Evolutionary conservation across 2,113 vertebrate species (phyloP).

Genomic region (Pterophyllum scalare): DNA sequence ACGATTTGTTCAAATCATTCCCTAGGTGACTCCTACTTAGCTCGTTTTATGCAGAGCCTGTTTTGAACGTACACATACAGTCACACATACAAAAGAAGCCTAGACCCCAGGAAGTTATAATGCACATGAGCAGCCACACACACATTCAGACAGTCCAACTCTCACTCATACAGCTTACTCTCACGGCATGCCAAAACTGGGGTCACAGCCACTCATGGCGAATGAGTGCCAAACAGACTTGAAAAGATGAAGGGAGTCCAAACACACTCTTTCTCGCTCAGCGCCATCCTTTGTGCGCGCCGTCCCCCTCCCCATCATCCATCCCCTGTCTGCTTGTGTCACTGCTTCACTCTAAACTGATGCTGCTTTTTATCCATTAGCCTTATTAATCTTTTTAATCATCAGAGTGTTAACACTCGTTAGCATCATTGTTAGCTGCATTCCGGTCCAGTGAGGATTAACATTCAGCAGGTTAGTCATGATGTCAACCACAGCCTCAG

Average conservation of each 20-base stretch:
- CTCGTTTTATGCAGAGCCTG: constrained; percentile 46
- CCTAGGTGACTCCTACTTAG: constrained; percentile 55
- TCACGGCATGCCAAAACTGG: constrained; percentile 56
- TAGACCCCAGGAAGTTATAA: constrained; percentile 12
- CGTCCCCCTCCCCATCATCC: not conserved
- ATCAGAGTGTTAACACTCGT: constrained; percentile 62
- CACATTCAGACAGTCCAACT: constrained; percentile 19
- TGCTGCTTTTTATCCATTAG: constrained; percentile 67
- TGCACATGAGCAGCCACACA: constrained; percentile 23
- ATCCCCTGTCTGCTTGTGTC: constrained; percentile 48
- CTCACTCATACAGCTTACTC: constrained; percentile 47
- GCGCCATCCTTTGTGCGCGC: constrained; percentile 27
- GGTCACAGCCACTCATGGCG: constrained; percentile 64
- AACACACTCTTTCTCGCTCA: constrained; percentile 24
- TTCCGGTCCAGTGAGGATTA: constrained; percentile 55
- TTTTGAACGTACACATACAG: constrained; percentile 23
- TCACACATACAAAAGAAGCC: constrained; percentile 30
- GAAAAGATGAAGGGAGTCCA: constrained; percentile 60
- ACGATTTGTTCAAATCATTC: constrained; percentile 54
- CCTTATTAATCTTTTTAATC: constrained; percentile 77
- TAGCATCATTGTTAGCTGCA: constrained; percentile 51
- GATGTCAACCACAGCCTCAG: constrained; percentile 35
- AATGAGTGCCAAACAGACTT: constrained; percentile 66
- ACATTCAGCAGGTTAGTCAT: constrained; percentile 61
- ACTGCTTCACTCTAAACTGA: constrained; percentile 49